Base-by-base conservation (phyloP, 2,113 vertebrate species). In the Acrocephalus kingi region DNA sequence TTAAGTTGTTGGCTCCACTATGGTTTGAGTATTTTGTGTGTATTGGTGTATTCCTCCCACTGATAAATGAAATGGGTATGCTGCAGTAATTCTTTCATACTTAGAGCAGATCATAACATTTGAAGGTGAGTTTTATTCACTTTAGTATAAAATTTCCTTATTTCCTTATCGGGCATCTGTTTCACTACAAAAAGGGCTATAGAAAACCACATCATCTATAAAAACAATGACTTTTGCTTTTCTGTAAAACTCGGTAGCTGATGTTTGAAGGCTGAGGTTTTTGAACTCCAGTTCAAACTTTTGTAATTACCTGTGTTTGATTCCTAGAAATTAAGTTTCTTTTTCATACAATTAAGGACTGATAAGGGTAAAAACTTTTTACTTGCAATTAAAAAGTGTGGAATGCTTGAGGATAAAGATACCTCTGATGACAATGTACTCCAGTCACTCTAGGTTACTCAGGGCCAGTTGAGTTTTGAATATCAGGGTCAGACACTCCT, bases 91-190 rank as follows among this genome's bases (percentile, higher is more conserved):
- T 89, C 27, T 67, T 66, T 75, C 51, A 15, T 81, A 48, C 10
- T 81, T 88, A 67, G 46, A 61, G 41, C 27, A 43, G 14, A 62
- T 71, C 10, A 48, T 52, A 64, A 54, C 14, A 69, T 72, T 77
- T 56, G 46, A 84, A 94, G 46, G 20, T 68, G 31, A 71, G 5
- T 79, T 87, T 86, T 84, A 83, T 74, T 93, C 54, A 61, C 11
- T 64, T 82, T 39, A 21, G 3, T 48, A 58, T 64, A 45, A 92
- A 87, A 63, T 52, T 33, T 80, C 55, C 84, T 79, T 90, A 79
- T 71, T 92, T 89, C 25, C 5, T 74, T 90, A 37, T 84, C 2
- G 3, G 79, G 28, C 20, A 49, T 64, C 17, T 84, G 25, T 86
- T 88, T 66, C 33, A 41, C 11, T 69, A 46, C 63, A 39, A 63